phyloP scores from a whole-genome alignment of 2,888 invertebrate species.

The Caenorhabditis sp. region DNA sequence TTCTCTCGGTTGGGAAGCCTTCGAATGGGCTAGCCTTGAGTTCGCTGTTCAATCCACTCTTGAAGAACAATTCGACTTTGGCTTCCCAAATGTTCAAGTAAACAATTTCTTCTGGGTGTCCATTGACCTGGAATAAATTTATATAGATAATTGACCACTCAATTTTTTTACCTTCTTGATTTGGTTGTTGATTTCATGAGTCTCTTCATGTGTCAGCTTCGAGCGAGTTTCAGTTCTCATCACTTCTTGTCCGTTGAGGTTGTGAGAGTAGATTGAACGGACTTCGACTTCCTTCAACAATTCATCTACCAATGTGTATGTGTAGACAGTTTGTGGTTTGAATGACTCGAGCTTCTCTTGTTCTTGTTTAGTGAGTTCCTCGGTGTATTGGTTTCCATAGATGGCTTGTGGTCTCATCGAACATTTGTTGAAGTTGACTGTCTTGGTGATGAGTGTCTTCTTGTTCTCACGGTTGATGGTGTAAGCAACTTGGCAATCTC shows the following conservation, averaged over 20 bases:
- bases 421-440: constrained; percentile 72
- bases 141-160: neutral
- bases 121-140: constrained; percentile 3
- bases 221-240: constrained; percentile 38
- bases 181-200: constrained; percentile 20
- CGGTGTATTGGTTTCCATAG: constrained; percentile 42
- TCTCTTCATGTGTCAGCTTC: constrained; percentile 28
- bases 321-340: constrained; percentile 42
- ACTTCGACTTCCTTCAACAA: constrained; percentile 41
- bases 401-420: constrained; percentile 58
- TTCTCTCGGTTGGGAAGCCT: constrained; percentile 18
- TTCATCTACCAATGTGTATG: constrained; percentile 33
- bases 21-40: constrained; percentile 7
- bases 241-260: constrained; percentile 32
- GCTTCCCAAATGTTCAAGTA: constrained; percentile 49
- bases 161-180: constrained; percentile 20
- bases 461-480: constrained; percentile 36
- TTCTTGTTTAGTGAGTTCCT: neutral
- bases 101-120: constrained; percentile 44
- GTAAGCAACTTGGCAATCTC: constrained; percentile 60
- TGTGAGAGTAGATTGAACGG: constrained; percentile 32
- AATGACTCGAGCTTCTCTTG: constrained; percentile 10
- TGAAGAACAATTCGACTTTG: constrained; percentile 54
- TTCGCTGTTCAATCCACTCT: constrained; percentile 49
- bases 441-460: constrained; percentile 43